Percentiles rank a stretch among this genome's conserved stretches.
Evolutionary conservation across 2,888 invertebrate species (phyloP).

Genomic region (Ophion slaviceki): DNA sequence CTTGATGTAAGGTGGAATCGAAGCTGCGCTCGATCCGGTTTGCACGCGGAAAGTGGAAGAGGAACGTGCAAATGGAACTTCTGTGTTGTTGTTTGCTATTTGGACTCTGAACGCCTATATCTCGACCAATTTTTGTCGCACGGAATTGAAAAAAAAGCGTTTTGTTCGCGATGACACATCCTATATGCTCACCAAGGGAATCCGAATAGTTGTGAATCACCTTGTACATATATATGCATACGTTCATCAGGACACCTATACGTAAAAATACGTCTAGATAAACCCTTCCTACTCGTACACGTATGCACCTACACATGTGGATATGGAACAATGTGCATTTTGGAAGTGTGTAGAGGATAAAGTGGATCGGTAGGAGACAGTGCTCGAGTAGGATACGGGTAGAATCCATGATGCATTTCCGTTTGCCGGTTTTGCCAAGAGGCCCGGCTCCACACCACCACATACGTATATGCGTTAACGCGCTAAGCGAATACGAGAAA

Average conservation of each 20-base stretch:
- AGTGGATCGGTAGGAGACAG: not conserved
- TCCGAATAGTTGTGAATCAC: no score
- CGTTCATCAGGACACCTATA: not conserved
- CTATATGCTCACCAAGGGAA: no score
- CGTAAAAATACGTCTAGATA: not conserved
- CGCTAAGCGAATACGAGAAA: conserved; percentile 43
- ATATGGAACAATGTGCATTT: not conserved
- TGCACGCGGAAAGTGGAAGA: no score
- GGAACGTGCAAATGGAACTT: no score
- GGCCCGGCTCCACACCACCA: conserved; percentile 3
- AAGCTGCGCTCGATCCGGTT: no score
- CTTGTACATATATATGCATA: not conserved
- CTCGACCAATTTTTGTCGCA: no score
- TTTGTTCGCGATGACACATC: no score
- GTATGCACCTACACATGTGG: conserved; percentile 1
- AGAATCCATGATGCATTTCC: not conserved
- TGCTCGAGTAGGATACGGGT: not conserved
- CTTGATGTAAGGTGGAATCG: no score
- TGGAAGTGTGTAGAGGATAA: conserved; percentile 14
- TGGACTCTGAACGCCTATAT: no score
- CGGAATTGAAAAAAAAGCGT: no score
- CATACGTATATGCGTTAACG: conserved; percentile 25
- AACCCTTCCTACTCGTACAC: not conserved
- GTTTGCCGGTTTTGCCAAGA: conserved; percentile 25
- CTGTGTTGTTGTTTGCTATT: no score